Conservation (phyloP, 2,113 vertebrate genomes). For the Chaetodon auriga region DNA sequence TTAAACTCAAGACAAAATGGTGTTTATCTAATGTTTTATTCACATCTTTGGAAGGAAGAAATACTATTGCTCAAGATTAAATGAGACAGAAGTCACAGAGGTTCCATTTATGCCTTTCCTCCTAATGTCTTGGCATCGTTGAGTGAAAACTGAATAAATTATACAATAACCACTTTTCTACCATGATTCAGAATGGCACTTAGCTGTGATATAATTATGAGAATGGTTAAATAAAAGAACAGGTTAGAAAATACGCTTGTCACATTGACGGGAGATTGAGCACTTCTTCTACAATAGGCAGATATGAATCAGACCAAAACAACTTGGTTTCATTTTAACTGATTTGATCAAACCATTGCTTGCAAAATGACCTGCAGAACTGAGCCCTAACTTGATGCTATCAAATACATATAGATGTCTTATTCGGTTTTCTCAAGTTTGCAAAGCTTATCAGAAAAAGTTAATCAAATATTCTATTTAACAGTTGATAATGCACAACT, state of each 20-base stretch:
- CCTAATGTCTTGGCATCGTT: neutral
- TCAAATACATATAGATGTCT: neutral
- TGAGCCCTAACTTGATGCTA: neutral
- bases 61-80: neutral
- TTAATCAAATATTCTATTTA: neutral
- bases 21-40: neutral
- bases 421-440: neutral
- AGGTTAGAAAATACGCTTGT: neutral
- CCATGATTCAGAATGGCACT: neutral
- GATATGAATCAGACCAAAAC: neutral
- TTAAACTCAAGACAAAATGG: neutral
- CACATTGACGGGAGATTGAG: neutral
- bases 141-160: neutral
- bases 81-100: neutral
- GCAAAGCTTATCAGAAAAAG: neutral
- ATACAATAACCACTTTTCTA: neutral
- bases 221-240: neutral
- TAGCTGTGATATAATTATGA: neutral
- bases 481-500: neutral
- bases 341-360: neutral
- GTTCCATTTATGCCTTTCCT: neutral
- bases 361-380: neutral
- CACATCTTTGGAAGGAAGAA: neutral
- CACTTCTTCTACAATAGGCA: neutral
- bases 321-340: neutral